phyloP scores from a whole-genome alignment of 2,113 vertebrate genomes.

The Asarcornis scutulata region DNA sequence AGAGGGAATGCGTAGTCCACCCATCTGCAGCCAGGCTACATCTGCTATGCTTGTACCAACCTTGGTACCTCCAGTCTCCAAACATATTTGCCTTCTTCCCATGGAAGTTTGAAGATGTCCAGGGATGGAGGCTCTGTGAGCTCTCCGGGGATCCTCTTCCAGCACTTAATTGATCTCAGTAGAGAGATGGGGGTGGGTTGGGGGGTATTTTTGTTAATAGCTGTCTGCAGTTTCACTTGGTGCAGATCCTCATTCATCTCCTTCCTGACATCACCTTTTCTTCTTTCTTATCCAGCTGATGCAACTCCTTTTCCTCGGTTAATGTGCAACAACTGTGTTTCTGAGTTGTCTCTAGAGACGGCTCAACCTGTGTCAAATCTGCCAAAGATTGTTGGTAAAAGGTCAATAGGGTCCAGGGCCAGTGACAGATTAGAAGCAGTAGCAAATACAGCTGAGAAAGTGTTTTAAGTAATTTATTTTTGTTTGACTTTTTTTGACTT shows the following conservation, averaged over 20 bases:
- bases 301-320: background rate
- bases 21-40: background rate
- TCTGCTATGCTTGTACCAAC: background rate
- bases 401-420: background rate
- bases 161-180: background rate
- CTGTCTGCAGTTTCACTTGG: background rate
- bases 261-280: background rate
- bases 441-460: background rate
- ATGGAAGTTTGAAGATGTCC: fast-evolving
- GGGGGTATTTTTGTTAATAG: background rate
- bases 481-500: background rate
- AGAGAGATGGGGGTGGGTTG: background rate
- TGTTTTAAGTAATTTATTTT: background rate
- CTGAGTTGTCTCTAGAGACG: background rate
- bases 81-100: background rate
- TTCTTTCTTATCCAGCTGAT: background rate
- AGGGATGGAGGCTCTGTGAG: background rate
- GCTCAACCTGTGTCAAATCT: background rate
- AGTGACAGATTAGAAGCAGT: background rate
- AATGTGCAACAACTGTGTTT: background rate
- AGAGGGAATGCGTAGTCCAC: background rate
- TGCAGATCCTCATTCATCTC: fast-evolving
- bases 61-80: background rate
- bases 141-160: background rate
- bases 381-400: background rate